Conservation (phyloP, 2,888 invertebrate genomes). For the Caenorhabditis sp. region DNA sequence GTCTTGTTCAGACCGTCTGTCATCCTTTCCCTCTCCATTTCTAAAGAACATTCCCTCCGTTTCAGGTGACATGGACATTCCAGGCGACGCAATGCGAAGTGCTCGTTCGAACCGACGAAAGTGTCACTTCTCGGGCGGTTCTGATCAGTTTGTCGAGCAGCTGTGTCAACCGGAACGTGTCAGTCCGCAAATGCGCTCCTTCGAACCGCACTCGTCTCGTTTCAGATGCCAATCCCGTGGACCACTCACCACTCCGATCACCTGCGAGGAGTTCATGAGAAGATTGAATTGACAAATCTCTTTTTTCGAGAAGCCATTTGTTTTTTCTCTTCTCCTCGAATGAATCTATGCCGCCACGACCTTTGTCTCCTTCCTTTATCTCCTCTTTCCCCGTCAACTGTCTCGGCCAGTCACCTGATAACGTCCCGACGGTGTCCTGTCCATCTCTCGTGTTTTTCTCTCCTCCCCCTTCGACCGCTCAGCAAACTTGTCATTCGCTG, state of each 20-base stretch:
- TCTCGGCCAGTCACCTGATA: conserved; percentile 52
- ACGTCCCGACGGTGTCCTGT: conserved; percentile 10
- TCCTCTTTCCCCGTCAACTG: too few relatives aligned
- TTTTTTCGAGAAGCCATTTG: background rate
- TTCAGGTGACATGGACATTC: conserved; percentile 34
- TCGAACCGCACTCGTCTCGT: too few relatives aligned
- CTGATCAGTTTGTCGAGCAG: conserved; percentile 24
- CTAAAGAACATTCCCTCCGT: too few relatives aligned
- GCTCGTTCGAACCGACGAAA: conserved; percentile 18
- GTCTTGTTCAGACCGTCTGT: conserved; percentile 25
- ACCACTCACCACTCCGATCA: conserved; percentile 13
- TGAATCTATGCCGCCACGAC: conserved; percentile 29
- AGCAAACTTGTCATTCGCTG: conserved; percentile 24
- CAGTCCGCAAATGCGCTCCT: conserved; percentile 9
- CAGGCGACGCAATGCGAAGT: conserved; percentile 34
- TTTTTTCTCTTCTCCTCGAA: conserved; percentile 9
- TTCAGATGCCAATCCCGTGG: conserved; percentile 31
- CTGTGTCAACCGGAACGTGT: conserved; percentile 31
- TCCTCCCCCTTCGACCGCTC: conserved; percentile 23
- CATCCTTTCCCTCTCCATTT: too few relatives aligned
- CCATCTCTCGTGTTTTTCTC: conserved; percentile 28
- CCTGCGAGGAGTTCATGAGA: conserved; percentile 32
- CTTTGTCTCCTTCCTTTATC: conserved; percentile 41
- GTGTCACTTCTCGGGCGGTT: conserved; percentile 18
- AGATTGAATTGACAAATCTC: conserved; percentile 3